Evolutionary conservation across 2,797 vertebrate species (phyloP), one percentile per base, ranked within the genome.

Genomic region (Microctenopoma stevenorrisi): DNA sequence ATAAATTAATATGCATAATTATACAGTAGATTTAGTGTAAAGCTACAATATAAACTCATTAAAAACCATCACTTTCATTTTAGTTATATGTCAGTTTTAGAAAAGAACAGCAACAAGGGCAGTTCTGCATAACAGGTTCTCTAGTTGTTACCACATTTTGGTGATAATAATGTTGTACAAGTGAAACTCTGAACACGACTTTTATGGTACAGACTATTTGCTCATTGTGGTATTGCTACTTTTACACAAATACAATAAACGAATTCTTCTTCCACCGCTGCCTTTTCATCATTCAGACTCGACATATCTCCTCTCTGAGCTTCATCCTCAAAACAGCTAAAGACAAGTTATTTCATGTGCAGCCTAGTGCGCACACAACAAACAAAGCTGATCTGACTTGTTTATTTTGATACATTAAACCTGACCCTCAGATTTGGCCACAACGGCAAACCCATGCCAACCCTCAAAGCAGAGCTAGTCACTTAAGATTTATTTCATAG

Each of bases 401-500:
- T 86, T 90, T 91, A 88, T 88, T 86, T 81, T 86, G 86, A 88
- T 80, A 84, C 78, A 91, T 89, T 91, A 84, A 88, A 92, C 83
- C 85, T 83, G 82, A 90, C 84, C 85, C 77, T 84, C 78, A 60
- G 56, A 85, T 79, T 85, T 66, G 64, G 82, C 89, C 86, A 88
- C 89, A 89, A 78, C 63, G 76, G 70, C 80, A 66, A 72, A 82
- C 53, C 60, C 12, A 51, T 59, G 76, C 88, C 85, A 82, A 58
- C 76, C 72, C 87, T 86, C 43, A 33, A 69, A 88, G 82, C 84
- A 37, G 16, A 80, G 61, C 79, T 30, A 83, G 88, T 92, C 89
- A 79, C 86, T 81, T 89, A 68, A 92, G 92, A 93, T 93, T 89
- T 88, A 93, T 91, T 90, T 93, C 89, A 92, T 88, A 88, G 90